These are phyloP conservation scores for Nemurella pictetii DNA, from an alignment of 2,888 invertebrate genomes.

Conservation along the genomic window DNA sequence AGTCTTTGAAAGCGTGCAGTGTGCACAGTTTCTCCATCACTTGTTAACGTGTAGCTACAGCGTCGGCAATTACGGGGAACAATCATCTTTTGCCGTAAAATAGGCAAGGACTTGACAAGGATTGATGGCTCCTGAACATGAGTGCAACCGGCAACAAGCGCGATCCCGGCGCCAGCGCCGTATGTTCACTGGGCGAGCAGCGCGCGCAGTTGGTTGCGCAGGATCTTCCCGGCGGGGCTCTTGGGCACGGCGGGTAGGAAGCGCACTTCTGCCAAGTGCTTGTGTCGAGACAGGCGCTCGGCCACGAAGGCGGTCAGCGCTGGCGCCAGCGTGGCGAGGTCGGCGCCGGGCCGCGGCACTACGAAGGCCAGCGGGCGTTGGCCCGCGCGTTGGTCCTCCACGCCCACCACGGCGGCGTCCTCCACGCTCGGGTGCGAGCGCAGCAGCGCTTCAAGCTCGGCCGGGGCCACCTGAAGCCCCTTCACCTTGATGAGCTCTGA, in stretches of 20 bases:
- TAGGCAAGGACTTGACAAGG: too few relatives aligned
- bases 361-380: slow-evolving; percentile 79
- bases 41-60: too few relatives aligned
- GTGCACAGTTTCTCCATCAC: too few relatives aligned
- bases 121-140: too few relatives aligned
- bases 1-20: too few relatives aligned
- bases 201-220: slow-evolving; percentile 64
- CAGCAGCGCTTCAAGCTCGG: slow-evolving; percentile 78
- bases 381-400: slow-evolving; percentile 67
- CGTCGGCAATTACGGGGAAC: too few relatives aligned
- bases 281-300: slow-evolving; percentile 44
- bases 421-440: slow-evolving; percentile 71
- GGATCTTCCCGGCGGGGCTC: slow-evolving; percentile 67
- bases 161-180: too few relatives aligned
- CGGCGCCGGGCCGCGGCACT: slow-evolving; percentile 55
- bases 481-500: slow-evolving; percentile 53
- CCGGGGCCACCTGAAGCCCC: slow-evolving; percentile 69
- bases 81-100: too few relatives aligned
- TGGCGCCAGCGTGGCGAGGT: slow-evolving; percentile 54
- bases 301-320: slow-evolving; percentile 65
- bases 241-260: neutral
- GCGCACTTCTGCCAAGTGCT: neutral
- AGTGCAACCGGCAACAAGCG: too few relatives aligned
- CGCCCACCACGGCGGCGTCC: slow-evolving; percentile 83
- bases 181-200: neutral